These are phyloP conservation scores for Romanogobio albipinnatus DNA, from an alignment of 2,113 vertebrate genomes.

Conservation along the genomic window DNA sequence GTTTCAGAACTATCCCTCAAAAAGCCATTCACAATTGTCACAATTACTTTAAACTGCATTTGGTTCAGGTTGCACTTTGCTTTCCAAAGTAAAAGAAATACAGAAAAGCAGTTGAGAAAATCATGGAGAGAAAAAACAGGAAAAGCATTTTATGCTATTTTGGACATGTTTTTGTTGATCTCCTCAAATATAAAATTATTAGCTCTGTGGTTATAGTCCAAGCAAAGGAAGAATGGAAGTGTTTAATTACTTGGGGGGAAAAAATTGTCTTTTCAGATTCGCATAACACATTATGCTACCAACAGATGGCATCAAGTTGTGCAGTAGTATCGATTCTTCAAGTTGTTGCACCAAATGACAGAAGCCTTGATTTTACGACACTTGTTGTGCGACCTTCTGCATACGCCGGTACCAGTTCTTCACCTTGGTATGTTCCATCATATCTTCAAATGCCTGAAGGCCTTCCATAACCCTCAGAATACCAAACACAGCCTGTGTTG, in stretches of 20 bases:
- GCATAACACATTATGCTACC: neutral
- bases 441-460: constrained; percentile 90
- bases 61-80: neutral
- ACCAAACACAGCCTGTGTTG: constrained; percentile 87
- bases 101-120: neutral
- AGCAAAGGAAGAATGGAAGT: neutral
- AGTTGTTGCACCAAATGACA: neutral
- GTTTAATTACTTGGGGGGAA: neutral
- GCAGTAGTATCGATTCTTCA: neutral
- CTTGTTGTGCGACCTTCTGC: constrained; percentile 76
- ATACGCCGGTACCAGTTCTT: constrained; percentile 88
- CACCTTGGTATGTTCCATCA: constrained; percentile 90
- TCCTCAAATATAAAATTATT: neutral
- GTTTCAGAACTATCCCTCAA: neutral
- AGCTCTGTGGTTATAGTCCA: neutral
- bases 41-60: neutral
- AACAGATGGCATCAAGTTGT: constrained; percentile 5
- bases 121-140: neutral
- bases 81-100: neutral
- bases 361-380: constrained; percentile 54
- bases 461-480: constrained; percentile 97
- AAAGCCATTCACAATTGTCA: neutral
- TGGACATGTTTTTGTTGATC: neutral
- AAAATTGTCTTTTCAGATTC: neutral
- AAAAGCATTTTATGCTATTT: neutral